Evolutionary conservation across 2,113 vertebrate species (phyloP).

Genomic region (Otolemur garnettii): DNA sequence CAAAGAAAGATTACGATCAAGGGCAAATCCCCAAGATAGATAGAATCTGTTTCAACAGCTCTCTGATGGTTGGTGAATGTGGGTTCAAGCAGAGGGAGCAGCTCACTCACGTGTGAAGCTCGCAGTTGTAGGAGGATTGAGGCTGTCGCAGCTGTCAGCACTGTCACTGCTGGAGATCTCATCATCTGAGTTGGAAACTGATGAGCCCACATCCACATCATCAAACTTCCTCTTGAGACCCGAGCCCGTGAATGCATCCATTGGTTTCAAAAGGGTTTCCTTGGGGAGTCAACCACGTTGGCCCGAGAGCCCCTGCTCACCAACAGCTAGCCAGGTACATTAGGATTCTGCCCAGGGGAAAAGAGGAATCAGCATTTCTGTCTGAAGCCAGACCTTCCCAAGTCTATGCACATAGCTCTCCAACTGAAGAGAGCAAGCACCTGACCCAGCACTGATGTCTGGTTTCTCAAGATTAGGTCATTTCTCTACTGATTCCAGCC

Average conservation of each 20-base stretch:
- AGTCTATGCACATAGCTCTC: background rate
- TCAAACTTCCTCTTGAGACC: conserved; percentile 95
- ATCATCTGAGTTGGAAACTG: conserved; percentile 95
- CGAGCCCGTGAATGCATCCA: conserved; percentile 90
- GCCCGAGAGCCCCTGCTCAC: conserved; percentile 76
- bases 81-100: background rate
- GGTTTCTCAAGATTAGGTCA: background rate
- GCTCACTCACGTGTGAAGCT: conserved; percentile 93
- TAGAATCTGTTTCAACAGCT: background rate
- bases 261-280: conserved; percentile 88
- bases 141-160: conserved; percentile 98
- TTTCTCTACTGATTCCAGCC: background rate
- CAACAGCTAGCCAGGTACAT: conserved; percentile 74
- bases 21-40: background rate
- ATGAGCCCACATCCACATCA: conserved; percentile 94
- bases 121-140: conserved; percentile 93
- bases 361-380: conserved; percentile 58
- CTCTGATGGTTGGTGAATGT: background rate
- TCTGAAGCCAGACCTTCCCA: background rate
- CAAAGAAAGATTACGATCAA: background rate
- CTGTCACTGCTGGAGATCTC: conserved; percentile 98
- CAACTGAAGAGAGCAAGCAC: background rate
- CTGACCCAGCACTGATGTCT: background rate
- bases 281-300: conserved; percentile 73
- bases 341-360: conserved; percentile 77